A percentile compares a stretch with the other conserved stretches of the same genome.
Conservation (phyloP, 2,797 vertebrate genomes). For the Dryobates pubescens region DNA sequence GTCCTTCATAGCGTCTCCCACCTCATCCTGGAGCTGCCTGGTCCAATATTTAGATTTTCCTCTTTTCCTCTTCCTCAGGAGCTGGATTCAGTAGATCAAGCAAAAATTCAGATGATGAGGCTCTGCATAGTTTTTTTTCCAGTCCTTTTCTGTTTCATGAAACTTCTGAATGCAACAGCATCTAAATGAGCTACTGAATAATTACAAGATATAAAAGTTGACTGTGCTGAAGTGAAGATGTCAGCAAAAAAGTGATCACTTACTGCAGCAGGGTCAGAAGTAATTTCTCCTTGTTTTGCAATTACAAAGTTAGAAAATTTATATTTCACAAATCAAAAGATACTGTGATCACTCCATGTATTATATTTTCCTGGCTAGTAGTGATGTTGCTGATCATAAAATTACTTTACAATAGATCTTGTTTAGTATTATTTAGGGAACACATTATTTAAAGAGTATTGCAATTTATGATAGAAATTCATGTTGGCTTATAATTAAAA, state of each 20-base stretch:
- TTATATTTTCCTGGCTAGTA: not conserved
- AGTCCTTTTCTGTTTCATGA: not conserved
- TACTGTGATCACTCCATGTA: not conserved
- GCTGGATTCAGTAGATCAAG: not conserved
- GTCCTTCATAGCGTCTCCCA: not conserved
- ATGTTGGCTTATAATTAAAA: not conserved
- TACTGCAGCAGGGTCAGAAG: not conserved
- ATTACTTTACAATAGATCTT: not conserved
- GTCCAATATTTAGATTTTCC: not conserved
- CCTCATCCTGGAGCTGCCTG: not conserved
- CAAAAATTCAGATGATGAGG: not conserved
- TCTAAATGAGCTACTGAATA: not conserved
- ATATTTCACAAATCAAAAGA: not conserved
- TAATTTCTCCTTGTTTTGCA: not conserved
- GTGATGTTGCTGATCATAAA: not conserved
- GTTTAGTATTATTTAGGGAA: not conserved
- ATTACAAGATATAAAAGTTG: not conserved
- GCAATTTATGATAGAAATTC: not conserved
- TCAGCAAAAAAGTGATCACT: accelerated
- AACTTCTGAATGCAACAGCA: not conserved
- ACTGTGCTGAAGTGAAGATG: not conserved
- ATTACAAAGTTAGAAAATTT: not conserved
- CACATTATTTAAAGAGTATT: not conserved
- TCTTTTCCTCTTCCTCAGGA: not conserved
- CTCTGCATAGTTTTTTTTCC: not conserved